phyloP scores from a whole-genome alignment of 2,797 vertebrate genomes.

The Caiman crocodilus region DNA sequence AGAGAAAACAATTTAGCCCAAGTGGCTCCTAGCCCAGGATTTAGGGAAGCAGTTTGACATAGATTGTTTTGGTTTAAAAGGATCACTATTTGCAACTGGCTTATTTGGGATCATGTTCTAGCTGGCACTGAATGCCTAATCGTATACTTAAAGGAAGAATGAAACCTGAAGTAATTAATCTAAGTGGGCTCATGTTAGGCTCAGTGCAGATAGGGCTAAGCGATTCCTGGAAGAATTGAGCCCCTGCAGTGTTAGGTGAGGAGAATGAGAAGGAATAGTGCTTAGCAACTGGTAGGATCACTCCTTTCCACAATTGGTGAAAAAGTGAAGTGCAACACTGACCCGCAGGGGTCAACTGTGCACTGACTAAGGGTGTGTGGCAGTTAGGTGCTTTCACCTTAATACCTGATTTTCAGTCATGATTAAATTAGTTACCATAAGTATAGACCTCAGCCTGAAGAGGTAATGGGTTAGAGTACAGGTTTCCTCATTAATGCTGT shows the following conservation, averaged over 20 bases:
- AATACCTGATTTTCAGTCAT: not conserved
- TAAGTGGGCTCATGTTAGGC: not conserved
- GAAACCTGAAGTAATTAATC: not conserved
- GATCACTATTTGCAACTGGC: constrained; percentile 59
- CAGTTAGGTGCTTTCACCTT: not conserved
- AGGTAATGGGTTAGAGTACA: not conserved
- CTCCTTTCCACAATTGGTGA: not conserved
- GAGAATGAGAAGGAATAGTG: not conserved
- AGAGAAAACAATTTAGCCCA: constrained; percentile 50
- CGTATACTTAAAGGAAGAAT: not conserved
- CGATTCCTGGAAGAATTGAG: not conserved
- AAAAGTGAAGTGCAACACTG: not conserved
- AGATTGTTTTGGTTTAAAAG: constrained; percentile 58
- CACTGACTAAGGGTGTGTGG: not conserved
- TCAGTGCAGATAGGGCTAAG: not conserved
- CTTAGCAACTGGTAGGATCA: not conserved
- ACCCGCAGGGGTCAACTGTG: not conserved
- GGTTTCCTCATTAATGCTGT: not conserved
- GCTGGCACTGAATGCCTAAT: constrained; percentile 44
- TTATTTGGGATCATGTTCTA: not conserved
- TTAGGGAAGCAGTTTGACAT: constrained; percentile 60
- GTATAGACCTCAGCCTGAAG: not conserved
- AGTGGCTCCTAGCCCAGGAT: constrained; percentile 56
- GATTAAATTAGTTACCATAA: not conserved
- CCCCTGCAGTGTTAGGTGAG: not conserved